Conservation (phyloP, 2,113 vertebrate species). For the Australoheros scitulus region DNA sequence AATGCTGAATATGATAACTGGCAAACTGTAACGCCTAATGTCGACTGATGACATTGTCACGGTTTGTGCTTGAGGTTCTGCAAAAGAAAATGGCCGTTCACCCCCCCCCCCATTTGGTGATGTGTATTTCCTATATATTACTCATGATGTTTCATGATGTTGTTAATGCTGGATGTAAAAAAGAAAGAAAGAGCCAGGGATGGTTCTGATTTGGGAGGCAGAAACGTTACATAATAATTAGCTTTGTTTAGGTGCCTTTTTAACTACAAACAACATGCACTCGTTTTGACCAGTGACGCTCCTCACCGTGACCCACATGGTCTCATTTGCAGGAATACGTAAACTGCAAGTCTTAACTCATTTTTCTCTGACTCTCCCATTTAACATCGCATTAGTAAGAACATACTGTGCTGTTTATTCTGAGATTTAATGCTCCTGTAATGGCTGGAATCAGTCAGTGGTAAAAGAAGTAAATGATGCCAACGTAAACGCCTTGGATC, state of each 20-base stretch:
- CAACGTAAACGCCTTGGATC: constrained; percentile 32
- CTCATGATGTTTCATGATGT: too few species aligned
- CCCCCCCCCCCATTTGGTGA: too few species aligned
- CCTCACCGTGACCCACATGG: not conserved
- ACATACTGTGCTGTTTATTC: constrained; percentile 3
- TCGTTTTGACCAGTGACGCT: constrained; percentile 2
- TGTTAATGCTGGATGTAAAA: too few species aligned
- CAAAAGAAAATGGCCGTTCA: too few species aligned
- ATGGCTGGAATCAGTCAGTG: constrained; percentile 36
- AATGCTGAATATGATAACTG: too few species aligned
- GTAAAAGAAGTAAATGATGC: constrained; percentile 31
- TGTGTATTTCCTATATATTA: too few species aligned
- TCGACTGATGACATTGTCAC: too few species aligned
- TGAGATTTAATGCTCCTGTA: constrained; percentile 21
- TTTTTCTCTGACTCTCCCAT: too few species aligned
- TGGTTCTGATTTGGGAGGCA: not conserved
- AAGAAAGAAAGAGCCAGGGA: not conserved
- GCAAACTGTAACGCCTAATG: too few species aligned
- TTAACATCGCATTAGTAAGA: constrained; percentile 10
- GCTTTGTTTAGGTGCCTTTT: not conserved
- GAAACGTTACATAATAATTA: not conserved
- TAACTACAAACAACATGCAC: not conserved
- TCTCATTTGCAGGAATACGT: constrained; percentile 5
- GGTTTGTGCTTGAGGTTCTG: too few species aligned
- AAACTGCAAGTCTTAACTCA: constrained; percentile 3